phyloP scores from a whole-genome alignment of 2,888 invertebrate species.

The Caenorhabditis parvicauda region DNA sequence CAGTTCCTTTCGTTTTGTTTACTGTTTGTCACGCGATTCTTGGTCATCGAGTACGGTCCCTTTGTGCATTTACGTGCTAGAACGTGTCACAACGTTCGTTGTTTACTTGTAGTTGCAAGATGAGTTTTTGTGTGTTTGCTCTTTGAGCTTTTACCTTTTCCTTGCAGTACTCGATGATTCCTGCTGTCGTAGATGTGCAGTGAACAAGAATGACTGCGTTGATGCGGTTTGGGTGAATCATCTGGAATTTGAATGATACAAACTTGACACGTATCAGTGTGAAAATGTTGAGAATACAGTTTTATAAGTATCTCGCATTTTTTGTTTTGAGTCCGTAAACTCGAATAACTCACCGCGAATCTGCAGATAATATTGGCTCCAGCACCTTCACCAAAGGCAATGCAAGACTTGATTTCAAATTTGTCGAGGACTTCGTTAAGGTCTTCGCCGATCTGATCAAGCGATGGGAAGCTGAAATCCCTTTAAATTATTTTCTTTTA shows the following conservation, averaged over 20 bases:
- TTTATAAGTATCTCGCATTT: background rate
- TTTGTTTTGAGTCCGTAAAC: background rate
- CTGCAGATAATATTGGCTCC: constrained; percentile 83
- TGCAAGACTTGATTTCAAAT: constrained; percentile 75
- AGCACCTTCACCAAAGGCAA: constrained; percentile 83
- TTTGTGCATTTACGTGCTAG: too few relatives aligned
- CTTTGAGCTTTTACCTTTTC: constrained; percentile 70
- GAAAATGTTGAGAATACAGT: background rate
- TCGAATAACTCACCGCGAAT: constrained; percentile 70
- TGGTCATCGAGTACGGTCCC: too few relatives aligned
- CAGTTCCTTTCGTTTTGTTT: too few relatives aligned
- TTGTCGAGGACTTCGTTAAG: constrained; percentile 79
- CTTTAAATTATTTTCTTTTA: too few relatives aligned
- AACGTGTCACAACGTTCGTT: too few relatives aligned
- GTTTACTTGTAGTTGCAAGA: background rate
- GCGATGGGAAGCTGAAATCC: constrained; percentile 75
- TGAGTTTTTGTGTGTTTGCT: constrained; percentile 9
- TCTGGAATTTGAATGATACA: constrained; percentile 63
- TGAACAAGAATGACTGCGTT: constrained; percentile 81
- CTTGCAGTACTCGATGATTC: constrained; percentile 81
- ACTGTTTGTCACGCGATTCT: too few relatives aligned
- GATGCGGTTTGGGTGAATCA: constrained; percentile 77
- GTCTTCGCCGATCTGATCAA: constrained; percentile 80
- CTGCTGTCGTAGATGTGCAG: constrained; percentile 82
- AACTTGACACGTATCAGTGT: constrained; percentile 1